Evolutionary conservation across 2,797 vertebrate genomes (phyloP).

Genomic region (Apodemus agrarius): DNA sequence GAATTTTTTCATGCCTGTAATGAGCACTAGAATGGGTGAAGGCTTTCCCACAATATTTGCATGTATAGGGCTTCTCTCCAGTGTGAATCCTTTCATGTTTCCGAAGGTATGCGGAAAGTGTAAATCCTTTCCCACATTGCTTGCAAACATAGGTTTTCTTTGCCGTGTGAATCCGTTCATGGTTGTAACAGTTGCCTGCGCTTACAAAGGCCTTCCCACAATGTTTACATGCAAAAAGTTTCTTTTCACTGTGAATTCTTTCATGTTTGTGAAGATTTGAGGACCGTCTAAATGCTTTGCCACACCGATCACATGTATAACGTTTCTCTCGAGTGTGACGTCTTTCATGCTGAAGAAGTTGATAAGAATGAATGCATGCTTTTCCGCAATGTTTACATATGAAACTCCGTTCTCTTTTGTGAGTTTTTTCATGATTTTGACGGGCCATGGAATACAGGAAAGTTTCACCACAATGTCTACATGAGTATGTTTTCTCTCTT

Average conservation of each 20-base stretch:
- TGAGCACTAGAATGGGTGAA: not conserved
- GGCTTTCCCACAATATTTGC: not conserved
- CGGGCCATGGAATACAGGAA: not conserved
- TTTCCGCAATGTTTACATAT: not conserved
- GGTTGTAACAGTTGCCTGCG: not conserved
- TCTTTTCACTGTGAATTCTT: not conserved
- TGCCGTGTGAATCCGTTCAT: not conserved
- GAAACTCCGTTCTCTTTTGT: not conserved
- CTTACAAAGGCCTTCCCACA: not conserved
- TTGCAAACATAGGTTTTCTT: not conserved
- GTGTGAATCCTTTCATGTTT: conserved; percentile 2
- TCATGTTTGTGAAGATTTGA: not conserved
- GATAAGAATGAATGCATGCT: not conserved
- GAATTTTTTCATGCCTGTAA: not conserved
- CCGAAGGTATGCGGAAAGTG: not conserved
- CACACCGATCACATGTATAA: not conserved
- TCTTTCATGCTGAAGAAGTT: not conserved
- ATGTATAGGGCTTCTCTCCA: not conserved
- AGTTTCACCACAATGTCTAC: not conserved
- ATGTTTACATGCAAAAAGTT: not conserved
- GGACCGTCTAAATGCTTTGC: not conserved
- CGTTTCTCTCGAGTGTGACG: not conserved
- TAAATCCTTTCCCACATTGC: not conserved
- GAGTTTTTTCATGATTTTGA: not conserved
- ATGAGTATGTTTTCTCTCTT: not conserved